Evolutionary conservation across 2,888 invertebrate species (phyloP), one percentile per base, ranked within the genome.

Genomic region (Epirrita christyi): DNA sequence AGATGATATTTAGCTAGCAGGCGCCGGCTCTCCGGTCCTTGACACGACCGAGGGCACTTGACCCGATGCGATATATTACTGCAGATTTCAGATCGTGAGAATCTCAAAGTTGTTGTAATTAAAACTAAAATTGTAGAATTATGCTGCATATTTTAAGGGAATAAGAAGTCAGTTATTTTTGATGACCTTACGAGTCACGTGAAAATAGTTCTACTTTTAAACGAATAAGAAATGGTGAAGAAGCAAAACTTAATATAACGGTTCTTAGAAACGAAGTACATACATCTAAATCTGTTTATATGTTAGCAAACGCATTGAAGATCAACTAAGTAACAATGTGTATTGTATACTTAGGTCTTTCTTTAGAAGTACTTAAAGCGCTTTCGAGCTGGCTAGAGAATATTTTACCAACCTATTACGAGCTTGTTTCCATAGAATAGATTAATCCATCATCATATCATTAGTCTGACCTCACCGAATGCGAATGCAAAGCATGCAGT

Each of bases 41-140:
- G 69, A 68, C 72, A 71, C 56, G 57, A 40, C 44, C 49, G 63
- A 61, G 57, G 57, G 60, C 64, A 55, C 68, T 75, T 65, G 67
- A 68, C 67, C 68, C 43, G 66, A 62, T 63, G 64, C 58, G 59
- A 64, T 63, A 63, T 70, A 70, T 67, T 67, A 70, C 41, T 48
- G 48, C 48, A 52, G 50, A 50, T 53, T 46, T 46, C 53, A 45
- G 27, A 38, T 45, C 40, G 10, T 32, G 40, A 40, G 28, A 48
- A 38, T 37, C 49, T 41, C 14, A 49, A 49, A 34, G 41, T 29
- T 21, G n/a, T 21, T 38, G 47, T 9, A 38, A 37, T 47, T 47
- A 47, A 38, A 46, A 11, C 36, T 37, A 11, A 46, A 21, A 28
- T 32, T 29, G 32, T 37, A 34, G 36, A 29, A 29, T 42, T 34